Base-by-base conservation (phyloP, 2,888 invertebrate genomes). In the Caradrina clavipalpis region DNA sequence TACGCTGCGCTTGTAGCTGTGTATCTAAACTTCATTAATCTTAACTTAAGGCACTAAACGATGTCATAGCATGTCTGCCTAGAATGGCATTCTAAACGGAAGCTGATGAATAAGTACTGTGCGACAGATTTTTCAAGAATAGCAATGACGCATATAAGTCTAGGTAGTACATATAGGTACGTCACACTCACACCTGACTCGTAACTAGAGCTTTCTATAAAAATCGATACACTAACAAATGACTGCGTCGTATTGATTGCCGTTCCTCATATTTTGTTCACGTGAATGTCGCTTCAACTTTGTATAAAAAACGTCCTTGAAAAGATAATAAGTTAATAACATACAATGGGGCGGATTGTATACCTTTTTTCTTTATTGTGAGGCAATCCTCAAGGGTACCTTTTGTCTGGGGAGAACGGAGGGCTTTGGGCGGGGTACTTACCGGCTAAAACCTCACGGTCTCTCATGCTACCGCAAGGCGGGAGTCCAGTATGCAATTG, bases 151-250 rank as follows among this genome's bases (percentile, higher is more conserved):
- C 13, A 39, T 35, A 35, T 6, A 39, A 13, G 39, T 39, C 39
- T 39, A 39, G 39, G 13, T 11, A 39, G 39, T 39, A 39, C 3
- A 39, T 13, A 13, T 35, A 7, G 7, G n/a, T n/a, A n/a, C 8
- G 35, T 35, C 35, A 35, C 2, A 35, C 11, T 35, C 11, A 47
- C 47, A 47, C n/a, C 49, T n/a, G 49, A 17, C 22, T 26, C n/a
- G 55, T 26, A 39, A 49, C 35, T 6, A 15, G 51, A n/a, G 50
- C n/a, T 39, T 39, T 26, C 35, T 51, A 56, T 74, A 42, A 64
- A 55, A 64, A 73, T 71, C 66, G 55, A 71, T 65, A 42, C 21
- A 42, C 39, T 73, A 26, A 15, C 35, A 62, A 73, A 39, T 35
- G 47, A 26, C 64, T n/a, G 42, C 13, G 47, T n/a, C 21, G 22